Percentiles rank a stretch among this genome's conserved stretches.
These are phyloP conservation scores for Heliconius ismenius DNA, from an alignment of 2,888 invertebrate genomes.

Conservation along the genomic window DNA sequence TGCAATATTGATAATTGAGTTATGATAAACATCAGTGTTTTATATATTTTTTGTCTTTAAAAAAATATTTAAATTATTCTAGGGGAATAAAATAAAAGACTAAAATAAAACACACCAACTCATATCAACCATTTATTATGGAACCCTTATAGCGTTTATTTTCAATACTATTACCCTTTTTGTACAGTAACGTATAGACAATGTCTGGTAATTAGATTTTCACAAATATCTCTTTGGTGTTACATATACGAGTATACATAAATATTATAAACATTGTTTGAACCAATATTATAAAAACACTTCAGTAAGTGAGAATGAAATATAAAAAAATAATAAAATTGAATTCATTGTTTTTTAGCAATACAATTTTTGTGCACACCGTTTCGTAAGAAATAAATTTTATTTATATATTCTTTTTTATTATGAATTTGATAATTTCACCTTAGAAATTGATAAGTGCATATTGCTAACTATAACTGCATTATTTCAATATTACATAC, in stretches of 20 bases:
- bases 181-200: constrained; percentile 37
- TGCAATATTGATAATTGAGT: not conserved
- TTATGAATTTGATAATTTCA: no score
- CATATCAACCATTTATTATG: constrained; percentile 40
- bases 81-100: not conserved
- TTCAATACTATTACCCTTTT: constrained; percentile 36
- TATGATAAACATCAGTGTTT: not conserved
- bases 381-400: no score
- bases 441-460: no score
- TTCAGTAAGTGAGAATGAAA: no score
- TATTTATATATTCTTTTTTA: no score
- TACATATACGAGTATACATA: constrained; percentile 30
- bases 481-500: not conserved
- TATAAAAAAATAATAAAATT: no score
- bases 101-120: constrained; percentile 25
- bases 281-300: no score
- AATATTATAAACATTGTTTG: not conserved
- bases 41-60: no score
- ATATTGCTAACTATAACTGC: no score
- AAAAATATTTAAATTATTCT: not conserved
- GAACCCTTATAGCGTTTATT: constrained; percentile 39
- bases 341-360: no score
- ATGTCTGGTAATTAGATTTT: constrained; percentile 34
- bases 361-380: no score
- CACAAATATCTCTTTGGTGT: constrained; percentile 40